Conservation (phyloP, 2,113 vertebrate species). For the Pelecanus crispus region DNA sequence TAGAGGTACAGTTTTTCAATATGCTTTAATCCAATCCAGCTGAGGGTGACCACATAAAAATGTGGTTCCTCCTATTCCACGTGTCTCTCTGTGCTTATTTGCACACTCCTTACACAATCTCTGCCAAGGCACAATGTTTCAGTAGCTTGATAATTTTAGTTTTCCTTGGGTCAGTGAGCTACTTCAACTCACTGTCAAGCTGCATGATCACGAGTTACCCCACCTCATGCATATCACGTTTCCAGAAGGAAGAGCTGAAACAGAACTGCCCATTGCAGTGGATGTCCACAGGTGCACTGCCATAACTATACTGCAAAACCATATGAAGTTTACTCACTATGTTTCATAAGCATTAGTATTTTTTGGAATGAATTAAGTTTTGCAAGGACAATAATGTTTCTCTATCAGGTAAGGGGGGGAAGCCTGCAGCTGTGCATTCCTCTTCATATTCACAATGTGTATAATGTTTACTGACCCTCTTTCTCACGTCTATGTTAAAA, state of each 20-base stretch:
- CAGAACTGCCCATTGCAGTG: background rate
- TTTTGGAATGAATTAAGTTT: background rate
- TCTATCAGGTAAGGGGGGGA: background rate
- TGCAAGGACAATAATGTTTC: background rate
- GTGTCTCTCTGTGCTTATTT: background rate
- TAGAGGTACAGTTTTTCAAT: background rate
- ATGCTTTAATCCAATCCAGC: background rate
- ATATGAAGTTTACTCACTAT: background rate
- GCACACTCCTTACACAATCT: background rate
- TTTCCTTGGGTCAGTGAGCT: background rate
- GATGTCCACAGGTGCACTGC: background rate
- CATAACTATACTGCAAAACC: background rate
- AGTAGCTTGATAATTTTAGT: background rate
- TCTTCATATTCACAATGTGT: background rate
- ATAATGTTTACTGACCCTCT: background rate
- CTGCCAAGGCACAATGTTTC: background rate
- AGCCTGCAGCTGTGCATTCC: background rate
- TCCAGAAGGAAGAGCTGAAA: background rate
- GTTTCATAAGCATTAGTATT: background rate
- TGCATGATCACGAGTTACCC: background rate
- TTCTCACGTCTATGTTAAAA: background rate
- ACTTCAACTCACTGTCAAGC: background rate
- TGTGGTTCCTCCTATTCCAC: background rate
- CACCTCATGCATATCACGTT: background rate
- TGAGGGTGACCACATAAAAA: background rate